These are phyloP conservation scores for Ornithoptera alexandrae DNA, from an alignment of 2,888 invertebrate species.

Conservation along the genomic window DNA sequence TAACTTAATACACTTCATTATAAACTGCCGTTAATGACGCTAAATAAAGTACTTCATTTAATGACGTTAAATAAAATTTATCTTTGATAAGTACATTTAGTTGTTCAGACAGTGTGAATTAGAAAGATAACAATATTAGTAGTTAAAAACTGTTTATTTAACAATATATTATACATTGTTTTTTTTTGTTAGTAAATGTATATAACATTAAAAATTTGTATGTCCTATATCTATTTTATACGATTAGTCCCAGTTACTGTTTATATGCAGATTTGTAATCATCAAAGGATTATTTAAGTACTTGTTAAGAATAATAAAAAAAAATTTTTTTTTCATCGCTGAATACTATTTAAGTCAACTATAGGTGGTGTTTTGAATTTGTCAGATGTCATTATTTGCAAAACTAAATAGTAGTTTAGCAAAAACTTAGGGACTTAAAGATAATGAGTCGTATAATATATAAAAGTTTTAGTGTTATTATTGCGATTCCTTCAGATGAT, in stretches of 20 bases:
- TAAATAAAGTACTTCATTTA: neutral
- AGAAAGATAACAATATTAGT: neutral
- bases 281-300: too few species aligned
- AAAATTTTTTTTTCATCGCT: too few species aligned
- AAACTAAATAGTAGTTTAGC: too few species aligned
- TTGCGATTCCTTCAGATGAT: neutral
- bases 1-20: constrained; percentile 6
- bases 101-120: neutral
- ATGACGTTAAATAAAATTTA: neutral
- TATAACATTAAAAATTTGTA: too few species aligned
- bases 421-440: neutral
- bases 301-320: too few species aligned
- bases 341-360: too few species aligned
- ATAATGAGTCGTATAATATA: neutral
- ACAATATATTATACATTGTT: neutral
- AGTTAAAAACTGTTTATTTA: neutral
- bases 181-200: neutral
- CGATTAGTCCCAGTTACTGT: too few species aligned
- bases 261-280: too few species aligned
- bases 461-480: neutral
- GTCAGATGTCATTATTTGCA: too few species aligned
- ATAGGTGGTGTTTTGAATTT: too few species aligned
- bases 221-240: too few species aligned
- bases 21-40: neutral
- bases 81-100: neutral